Percentiles rank a stretch among this genome's conserved stretches.
These are phyloP conservation scores for Tenebrosternarchus preto DNA, from an alignment of 2,113 vertebrate species.

Conservation along the genomic window DNA sequence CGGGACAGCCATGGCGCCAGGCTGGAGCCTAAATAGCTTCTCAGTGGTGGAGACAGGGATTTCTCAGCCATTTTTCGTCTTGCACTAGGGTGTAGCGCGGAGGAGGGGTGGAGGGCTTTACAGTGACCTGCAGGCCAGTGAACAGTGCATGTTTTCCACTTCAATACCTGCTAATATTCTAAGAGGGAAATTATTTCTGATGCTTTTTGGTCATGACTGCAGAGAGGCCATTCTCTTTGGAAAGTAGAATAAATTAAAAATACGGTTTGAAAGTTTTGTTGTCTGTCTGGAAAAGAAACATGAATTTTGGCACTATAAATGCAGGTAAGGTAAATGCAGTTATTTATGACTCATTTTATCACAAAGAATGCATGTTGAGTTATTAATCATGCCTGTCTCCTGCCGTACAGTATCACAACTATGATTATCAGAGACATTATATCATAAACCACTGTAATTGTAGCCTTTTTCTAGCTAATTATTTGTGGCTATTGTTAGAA, in stretches of 20 bases:
- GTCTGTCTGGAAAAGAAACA: no score
- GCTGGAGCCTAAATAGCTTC: conserved; percentile 53
- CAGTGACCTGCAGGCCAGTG: not conserved
- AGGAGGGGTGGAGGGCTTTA: conserved; percentile 21
- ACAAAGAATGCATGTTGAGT: no score
- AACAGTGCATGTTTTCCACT: not conserved
- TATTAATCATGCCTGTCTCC: no score
- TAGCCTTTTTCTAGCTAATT: no score
- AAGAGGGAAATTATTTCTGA: conserved; percentile 43
- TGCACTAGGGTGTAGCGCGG: conserved; percentile 13
- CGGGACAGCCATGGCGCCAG: conserved; percentile 52
- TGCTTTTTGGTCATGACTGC: conserved; percentile 21
- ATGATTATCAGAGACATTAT: no score
- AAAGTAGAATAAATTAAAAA: not conserved
- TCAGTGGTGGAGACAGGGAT: conserved; percentile 46
- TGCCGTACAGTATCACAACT: no score
- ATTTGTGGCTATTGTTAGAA: no score
- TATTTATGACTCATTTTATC: no score
- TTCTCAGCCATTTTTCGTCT: conserved; percentile 39
- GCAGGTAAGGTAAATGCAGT: no score
- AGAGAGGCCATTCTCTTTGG: conserved; percentile 21
- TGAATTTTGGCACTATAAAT: no score
- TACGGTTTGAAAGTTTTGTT: not conserved
- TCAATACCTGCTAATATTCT: conserved; percentile 28
- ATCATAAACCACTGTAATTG: no score